Percentiles rank a stretch among this genome's conserved stretches.
These are phyloP conservation scores for Cephalopachus bancanus DNA, from an alignment of 2,797 vertebrate genomes.

Conservation along the genomic window DNA sequence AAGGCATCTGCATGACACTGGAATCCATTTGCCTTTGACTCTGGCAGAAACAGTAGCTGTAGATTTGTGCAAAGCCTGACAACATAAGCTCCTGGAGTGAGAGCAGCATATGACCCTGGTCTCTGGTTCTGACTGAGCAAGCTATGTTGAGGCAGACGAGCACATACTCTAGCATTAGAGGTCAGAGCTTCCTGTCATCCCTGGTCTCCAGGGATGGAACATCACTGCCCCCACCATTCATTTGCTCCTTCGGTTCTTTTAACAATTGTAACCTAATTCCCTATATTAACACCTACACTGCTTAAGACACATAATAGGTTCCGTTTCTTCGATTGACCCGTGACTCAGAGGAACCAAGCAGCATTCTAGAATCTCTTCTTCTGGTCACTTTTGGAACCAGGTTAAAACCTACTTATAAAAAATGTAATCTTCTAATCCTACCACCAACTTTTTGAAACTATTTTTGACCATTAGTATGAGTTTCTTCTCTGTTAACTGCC, in stretches of 20 bases:
- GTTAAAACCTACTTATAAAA: not conserved
- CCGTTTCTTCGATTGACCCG: not conserved
- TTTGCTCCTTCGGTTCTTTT: not conserved
- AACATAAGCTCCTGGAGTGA: not conserved
- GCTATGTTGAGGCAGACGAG: accelerated
- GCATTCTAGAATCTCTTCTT: not conserved
- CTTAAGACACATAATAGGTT: not conserved
- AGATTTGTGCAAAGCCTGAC: too few relatives aligned
- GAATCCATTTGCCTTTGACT: not conserved
- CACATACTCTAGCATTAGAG: not conserved
- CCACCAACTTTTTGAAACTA: not conserved
- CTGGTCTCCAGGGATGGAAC: too few relatives aligned
- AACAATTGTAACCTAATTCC: not conserved
- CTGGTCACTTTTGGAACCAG: not conserved
- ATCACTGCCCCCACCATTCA: not conserved
- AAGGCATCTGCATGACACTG: not conserved
- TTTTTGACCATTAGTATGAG: not conserved
- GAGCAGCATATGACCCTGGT: accelerated
- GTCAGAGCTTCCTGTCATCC: not conserved
- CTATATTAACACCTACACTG: not conserved
- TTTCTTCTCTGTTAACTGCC: constrained; percentile 3
- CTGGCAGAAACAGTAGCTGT: not conserved
- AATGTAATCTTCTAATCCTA: not conserved
- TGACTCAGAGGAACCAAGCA: not conserved
- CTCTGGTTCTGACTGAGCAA: accelerated